phyloP scores from a whole-genome alignment of 2,797 vertebrate genomes.

The Molothrus aeneus region DNA sequence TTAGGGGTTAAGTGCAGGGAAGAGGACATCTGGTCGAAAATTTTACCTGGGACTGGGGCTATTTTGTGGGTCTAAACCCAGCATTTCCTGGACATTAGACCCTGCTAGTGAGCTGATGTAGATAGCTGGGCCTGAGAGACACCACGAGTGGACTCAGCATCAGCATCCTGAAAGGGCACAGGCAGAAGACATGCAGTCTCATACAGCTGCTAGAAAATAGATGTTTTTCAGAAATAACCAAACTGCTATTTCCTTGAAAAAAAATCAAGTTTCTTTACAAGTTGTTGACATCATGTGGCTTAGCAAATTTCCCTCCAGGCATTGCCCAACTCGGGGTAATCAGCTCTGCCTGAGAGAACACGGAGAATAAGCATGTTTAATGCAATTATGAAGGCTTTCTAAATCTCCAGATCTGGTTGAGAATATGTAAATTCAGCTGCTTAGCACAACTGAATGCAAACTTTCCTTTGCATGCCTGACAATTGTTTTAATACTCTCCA shows the following conservation, averaged over 20 bases:
- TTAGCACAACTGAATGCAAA: conserved; percentile 67
- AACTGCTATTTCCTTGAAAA: not conserved
- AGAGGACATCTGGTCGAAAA: not conserved
- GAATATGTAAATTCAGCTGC: conserved; percentile 70
- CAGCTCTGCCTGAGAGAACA: conserved; percentile 64
- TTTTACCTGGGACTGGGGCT: not conserved
- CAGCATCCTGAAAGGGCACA: not conserved
- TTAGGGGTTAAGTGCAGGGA: not conserved
- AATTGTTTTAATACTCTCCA: conserved; percentile 70
- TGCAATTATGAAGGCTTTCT: conserved; percentile 71
- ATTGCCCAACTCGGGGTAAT: conserved; percentile 56
- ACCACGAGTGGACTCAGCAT: fast-evolving
- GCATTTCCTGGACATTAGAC: not conserved
- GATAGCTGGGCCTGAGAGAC: not conserved
- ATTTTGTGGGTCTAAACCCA: not conserved
- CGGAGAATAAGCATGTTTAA: conserved; percentile 69
- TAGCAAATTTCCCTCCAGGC: conserved; percentile 53
- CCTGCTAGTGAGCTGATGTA: not conserved
- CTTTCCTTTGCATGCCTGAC: conserved; percentile 58
- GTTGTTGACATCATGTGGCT: conserved; percentile 49
- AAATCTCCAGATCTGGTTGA: conserved; percentile 50
- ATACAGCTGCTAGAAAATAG: not conserved
- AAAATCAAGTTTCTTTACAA: conserved; percentile 21
- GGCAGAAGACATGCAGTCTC: not conserved
- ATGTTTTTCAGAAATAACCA: not conserved